A percentile compares a stretch with the other conserved stretches of the same genome.
phyloP scores from a whole-genome alignment of 2,113 vertebrate genomes.

The Lycaon pictus region DNA sequence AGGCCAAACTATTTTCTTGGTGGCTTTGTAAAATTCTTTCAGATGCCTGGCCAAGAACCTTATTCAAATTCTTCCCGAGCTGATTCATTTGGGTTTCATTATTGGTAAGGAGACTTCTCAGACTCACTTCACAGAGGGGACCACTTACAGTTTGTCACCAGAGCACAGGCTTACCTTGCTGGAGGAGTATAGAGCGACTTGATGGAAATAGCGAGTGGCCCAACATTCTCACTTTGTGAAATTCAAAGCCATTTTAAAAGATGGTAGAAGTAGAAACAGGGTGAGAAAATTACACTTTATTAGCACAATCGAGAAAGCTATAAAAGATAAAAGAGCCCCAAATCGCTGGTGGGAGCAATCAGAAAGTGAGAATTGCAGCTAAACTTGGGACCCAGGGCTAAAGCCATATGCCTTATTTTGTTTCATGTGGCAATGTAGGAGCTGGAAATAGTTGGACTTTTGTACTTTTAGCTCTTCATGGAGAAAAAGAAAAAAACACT shows the following conservation, averaged over 20 bases:
- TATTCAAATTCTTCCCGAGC: neutral
- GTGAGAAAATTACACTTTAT: slow-evolving; percentile 49
- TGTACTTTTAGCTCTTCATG: slow-evolving; percentile 26
- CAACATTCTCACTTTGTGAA: slow-evolving; percentile 16
- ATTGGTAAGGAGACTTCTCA: neutral
- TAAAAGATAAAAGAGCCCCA: slow-evolving; percentile 44
- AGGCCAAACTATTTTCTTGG: neutral
- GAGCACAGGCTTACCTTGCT: neutral
- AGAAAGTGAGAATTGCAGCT: slow-evolving; percentile 17
- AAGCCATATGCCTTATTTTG: slow-evolving; percentile 25
- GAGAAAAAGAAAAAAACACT: slow-evolving; percentile 62
- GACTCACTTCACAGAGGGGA: neutral
- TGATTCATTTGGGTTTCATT: neutral
- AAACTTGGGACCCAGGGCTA: slow-evolving; percentile 31
- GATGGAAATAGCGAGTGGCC: neutral
- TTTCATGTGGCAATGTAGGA: neutral
- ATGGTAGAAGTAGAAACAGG: slow-evolving; percentile 29
- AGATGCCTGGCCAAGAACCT: neutral
- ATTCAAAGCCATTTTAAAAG: slow-evolving; percentile 42
- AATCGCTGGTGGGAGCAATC: slow-evolving; percentile 33
- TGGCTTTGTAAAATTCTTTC: neutral
- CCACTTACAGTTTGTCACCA: neutral
- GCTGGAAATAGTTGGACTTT: neutral
- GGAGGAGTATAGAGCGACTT: neutral
- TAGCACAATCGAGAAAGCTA: slow-evolving; percentile 38